These are phyloP conservation scores for Hemicentrotus pulcherrimus DNA, from an alignment of 35 echinoderm and acorn worm genomes.

Conservation along the genomic window DNA sequence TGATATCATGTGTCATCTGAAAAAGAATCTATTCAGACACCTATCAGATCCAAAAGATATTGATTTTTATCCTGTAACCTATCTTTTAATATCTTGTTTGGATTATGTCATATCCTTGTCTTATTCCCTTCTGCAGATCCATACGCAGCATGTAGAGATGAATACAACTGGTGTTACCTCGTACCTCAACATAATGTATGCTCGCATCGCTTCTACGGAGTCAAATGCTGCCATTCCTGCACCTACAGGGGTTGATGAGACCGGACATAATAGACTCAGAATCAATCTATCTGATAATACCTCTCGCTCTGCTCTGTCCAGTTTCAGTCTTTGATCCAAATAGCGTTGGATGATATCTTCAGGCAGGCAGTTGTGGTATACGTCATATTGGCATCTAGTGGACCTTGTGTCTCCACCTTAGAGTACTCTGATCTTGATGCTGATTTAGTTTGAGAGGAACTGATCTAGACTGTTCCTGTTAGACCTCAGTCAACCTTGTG, in stretches of 20 bases:
- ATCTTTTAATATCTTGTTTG: neutral
- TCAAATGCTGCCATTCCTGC: slow-evolving; percentile 94
- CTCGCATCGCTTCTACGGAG: slow-evolving; percentile 81
- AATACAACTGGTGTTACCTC: slow-evolving; percentile 95
- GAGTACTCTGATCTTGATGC: neutral
- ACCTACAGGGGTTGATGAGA: slow-evolving; percentile 42
- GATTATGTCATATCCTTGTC: neutral
- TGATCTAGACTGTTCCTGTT: neutral
- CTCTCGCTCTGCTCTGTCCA: neutral
- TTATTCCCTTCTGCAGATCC: slow-evolving; percentile 41
- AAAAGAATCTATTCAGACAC: no score
- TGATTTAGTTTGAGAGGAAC: neutral
- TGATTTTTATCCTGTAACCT: neutral
- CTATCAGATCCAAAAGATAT: no score
- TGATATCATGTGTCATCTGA: no score
- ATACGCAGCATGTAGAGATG: slow-evolving; percentile 62
- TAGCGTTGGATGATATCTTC: neutral
- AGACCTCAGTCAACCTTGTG: neutral
- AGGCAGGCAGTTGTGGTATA: neutral
- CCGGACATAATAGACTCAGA: neutral
- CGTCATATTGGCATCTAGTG: neutral
- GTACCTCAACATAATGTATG: slow-evolving; percentile 94
- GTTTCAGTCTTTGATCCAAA: neutral
- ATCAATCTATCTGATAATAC: neutral
- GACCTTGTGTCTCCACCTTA: neutral